Evolutionary conservation across 2,113 vertebrate genomes (phyloP).

Genomic region (Aegotheles bennettii): DNA sequence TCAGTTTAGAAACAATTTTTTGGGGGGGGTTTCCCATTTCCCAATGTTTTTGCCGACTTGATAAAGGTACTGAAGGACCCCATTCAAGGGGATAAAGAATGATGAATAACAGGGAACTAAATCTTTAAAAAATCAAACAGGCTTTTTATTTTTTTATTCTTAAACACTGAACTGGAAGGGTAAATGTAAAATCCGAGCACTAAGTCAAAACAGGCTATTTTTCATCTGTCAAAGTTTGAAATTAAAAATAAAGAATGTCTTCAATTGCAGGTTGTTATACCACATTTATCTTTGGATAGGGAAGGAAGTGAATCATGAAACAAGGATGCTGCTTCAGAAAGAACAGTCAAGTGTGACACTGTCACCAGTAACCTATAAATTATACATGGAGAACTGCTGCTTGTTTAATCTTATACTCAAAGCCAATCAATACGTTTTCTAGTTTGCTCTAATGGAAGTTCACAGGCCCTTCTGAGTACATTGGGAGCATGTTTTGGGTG

Average conservation of each 20-base stretch:
- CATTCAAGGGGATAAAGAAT: not conserved
- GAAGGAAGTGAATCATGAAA: not conserved
- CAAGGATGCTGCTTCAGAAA: not conserved
- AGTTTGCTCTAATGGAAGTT: not conserved
- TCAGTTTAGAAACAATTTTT: not conserved
- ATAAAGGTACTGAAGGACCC: not conserved
- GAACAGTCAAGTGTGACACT: not conserved
- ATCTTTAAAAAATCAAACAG: not conserved
- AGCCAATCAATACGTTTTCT: not conserved
- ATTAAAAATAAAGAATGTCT: not conserved
- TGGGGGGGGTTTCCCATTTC: not conserved
- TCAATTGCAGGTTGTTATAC: rapidly evolving
- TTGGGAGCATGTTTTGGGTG: not conserved
- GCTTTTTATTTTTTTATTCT: not conserved
- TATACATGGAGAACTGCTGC: rapidly evolving
- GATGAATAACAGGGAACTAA: not conserved
- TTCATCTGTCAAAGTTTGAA: not conserved
- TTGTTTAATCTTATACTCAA: not conserved
- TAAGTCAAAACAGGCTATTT: not conserved
- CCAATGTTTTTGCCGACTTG: not conserved
- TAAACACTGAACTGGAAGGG: not conserved
- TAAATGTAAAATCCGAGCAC: not conserved
- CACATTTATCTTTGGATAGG: not conserved
- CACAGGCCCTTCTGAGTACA: not conserved
- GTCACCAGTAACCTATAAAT: not conserved